phyloP scores from a whole-genome alignment of 2,888 invertebrate species.

The Trissonchulus sp. region DNA sequence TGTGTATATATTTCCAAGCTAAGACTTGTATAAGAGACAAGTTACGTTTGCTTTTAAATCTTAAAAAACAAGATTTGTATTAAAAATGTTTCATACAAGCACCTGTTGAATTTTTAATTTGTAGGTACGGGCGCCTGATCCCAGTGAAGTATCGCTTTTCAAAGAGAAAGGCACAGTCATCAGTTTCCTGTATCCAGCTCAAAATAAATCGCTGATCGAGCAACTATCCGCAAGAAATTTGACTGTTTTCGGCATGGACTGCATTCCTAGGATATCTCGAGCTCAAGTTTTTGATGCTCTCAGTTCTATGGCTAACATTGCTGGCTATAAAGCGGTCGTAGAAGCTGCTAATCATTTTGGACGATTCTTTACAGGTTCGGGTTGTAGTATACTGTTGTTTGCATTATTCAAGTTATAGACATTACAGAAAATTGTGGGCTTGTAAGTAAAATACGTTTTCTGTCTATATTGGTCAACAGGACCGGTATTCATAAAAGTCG shows the following conservation, averaged over 20 bases:
- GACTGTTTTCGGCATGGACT: conserved; percentile 81
- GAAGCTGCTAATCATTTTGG: conserved; percentile 83
- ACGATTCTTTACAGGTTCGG: conserved; percentile 71
- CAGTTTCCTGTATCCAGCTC: conserved; percentile 76
- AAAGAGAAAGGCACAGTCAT: conserved; percentile 66
- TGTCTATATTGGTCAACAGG: too few relatives aligned
- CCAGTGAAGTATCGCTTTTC: conserved; percentile 64
- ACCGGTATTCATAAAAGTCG: too few relatives aligned
- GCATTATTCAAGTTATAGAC: conserved; percentile 19
- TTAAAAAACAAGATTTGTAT: too few relatives aligned
- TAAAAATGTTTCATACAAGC: too few relatives aligned
- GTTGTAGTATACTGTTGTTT: conserved; percentile 48
- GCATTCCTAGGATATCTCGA: conserved; percentile 75
- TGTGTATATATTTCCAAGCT: too few relatives aligned
- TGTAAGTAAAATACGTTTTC: too few relatives aligned
- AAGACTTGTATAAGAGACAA: too few relatives aligned
- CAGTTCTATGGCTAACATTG: conserved; percentile 83
- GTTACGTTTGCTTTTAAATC: too few relatives aligned
- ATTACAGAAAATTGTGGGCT: too few relatives aligned
- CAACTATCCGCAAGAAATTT: conserved; percentile 65
- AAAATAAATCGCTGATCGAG: conserved; percentile 69
- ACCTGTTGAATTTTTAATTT: too few relatives aligned
- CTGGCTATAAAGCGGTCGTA: conserved; percentile 78
- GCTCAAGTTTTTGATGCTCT: conserved; percentile 81
- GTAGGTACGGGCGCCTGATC: conserved; percentile 68